Evolutionary conservation across 2,797 vertebrate genomes (phyloP), one percentile per base, ranked within the genome.

Genomic region (Sciurus carolinensis): DNA sequence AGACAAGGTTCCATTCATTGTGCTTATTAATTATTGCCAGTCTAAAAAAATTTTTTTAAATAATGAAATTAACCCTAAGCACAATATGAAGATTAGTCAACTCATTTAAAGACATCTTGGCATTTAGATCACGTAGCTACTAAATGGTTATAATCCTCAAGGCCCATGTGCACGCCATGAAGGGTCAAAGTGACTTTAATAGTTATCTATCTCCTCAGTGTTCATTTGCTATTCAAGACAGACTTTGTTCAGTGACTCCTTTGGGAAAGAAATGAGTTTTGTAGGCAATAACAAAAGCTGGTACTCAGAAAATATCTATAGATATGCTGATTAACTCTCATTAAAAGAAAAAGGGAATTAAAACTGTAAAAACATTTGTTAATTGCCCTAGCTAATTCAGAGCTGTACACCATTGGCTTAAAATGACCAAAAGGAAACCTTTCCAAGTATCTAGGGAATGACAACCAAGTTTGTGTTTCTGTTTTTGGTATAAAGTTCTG

Each of bases 81-180:
- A 96, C 69, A 75, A 44, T 30, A 72, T 87, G 83, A 96, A 59
- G 71, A 95, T 86, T 85, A 97, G 67, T 44, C 76, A 96, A 97
- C 87, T 90, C 75, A 93, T 96, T 87, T 94, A 90, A 64, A 93
- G 79, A 85, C 77, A 85, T 82, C 47, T 95, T 95, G 81, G 69
- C 84, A 93, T 94, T 93, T 96, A 86, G 47, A 52, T 94, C 83
- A 87, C 24, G 15, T 18, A 95, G 54, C 75, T 96, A 50, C 67
- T 71, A 84, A 95, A 83, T 73, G 69, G 36, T 93, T 91, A 64
- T 69, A 80, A 94, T 92, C 81, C 67, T 91, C 36, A 73, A 91
- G 88, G 91, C 57, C 62, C 44, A 10, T 50, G 42, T 71, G 28
- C 22, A 44, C 64, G 39, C 44, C 79, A 1, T 42, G 67, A 94